Evolutionary conservation across 2,888 invertebrate species (phyloP).

Genomic region (Parelbella ahira): DNA sequence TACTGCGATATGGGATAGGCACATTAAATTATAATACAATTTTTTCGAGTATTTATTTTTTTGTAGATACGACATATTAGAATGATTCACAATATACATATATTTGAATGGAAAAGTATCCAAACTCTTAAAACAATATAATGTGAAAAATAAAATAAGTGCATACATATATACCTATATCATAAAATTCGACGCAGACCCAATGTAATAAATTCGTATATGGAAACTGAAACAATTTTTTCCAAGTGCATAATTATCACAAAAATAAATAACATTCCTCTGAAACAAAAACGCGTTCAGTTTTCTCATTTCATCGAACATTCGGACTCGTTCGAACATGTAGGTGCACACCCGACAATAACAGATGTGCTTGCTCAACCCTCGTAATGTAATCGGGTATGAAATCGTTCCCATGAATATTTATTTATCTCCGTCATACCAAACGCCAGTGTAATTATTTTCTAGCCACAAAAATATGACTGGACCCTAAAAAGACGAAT

Average conservation of each 20-base stretch:
- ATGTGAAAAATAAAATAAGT: too few species aligned
- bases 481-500: not conserved
- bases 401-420: slow-evolving; percentile 20
- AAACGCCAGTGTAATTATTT: slow-evolving; percentile 13
- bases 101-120: too few species aligned
- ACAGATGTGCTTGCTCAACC: slow-evolving; percentile 29
- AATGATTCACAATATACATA: too few species aligned
- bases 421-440: slow-evolving; percentile 17
- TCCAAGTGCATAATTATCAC: slow-evolving; percentile 19
- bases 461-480: slow-evolving; percentile 10
- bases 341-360: slow-evolving; percentile 28
- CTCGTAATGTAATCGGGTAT: slow-evolving; percentile 23
- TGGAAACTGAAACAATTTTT: slow-evolving; percentile 11
- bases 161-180: too few species aligned
- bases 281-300: slow-evolving; percentile 16
- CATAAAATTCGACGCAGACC: slow-evolving; percentile 5
- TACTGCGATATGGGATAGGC: too few species aligned
- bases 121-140: too few species aligned
- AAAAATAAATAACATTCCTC: slow-evolving; percentile 23
- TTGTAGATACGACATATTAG: too few species aligned
- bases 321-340: slow-evolving; percentile 26
- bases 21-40: too few species aligned
- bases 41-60: too few species aligned
- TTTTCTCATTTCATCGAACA: slow-evolving; percentile 25
- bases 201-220: not conserved